A percentile compares a stretch with the other conserved stretches of the same genome.
Conservation (phyloP, 2,888 invertebrate genomes). For the Napeogenes sylphis region DNA sequence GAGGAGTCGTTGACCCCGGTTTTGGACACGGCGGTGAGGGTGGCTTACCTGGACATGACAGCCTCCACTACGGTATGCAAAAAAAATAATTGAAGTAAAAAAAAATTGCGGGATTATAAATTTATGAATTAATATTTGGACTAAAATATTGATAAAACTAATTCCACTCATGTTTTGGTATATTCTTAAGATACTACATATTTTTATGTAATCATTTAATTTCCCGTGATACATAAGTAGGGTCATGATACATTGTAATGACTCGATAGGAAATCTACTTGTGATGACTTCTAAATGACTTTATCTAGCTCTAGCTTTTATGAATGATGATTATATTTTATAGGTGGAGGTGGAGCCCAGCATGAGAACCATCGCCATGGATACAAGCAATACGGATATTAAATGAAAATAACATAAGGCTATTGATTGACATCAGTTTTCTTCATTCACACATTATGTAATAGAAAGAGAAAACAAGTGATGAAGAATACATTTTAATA, state of each 20-base stretch:
- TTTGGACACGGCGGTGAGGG: constrained; percentile 16
- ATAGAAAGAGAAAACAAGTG: too few relatives aligned
- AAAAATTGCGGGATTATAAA: too few relatives aligned
- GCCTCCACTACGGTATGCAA: too few relatives aligned
- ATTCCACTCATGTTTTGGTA: too few relatives aligned
- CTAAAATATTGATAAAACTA: too few relatives aligned
- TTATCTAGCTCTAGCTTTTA: too few relatives aligned
- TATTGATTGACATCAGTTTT: not conserved
- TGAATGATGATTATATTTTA: not conserved
- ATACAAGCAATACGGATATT: constrained; percentile 19
- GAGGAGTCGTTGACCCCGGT: constrained; percentile 15
- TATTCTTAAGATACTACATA: too few relatives aligned
- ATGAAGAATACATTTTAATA: too few relatives aligned
- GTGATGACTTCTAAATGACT: too few relatives aligned
- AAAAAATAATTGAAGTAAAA: too few relatives aligned
- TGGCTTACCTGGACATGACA: constrained; percentile 10
- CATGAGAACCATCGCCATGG: constrained; percentile 6
- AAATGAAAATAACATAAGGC: constrained; percentile 1
- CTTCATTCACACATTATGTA: not conserved
- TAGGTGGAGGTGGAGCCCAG: not conserved
- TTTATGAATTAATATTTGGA: too few relatives aligned
- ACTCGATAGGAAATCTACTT: too few relatives aligned
- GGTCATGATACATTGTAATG: not conserved
- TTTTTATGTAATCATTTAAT: not conserved
- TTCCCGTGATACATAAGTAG: not conserved